phyloP scores from a whole-genome alignment of 1,140 invertebrate genomes.

The Platyscapa corneri region DNA sequence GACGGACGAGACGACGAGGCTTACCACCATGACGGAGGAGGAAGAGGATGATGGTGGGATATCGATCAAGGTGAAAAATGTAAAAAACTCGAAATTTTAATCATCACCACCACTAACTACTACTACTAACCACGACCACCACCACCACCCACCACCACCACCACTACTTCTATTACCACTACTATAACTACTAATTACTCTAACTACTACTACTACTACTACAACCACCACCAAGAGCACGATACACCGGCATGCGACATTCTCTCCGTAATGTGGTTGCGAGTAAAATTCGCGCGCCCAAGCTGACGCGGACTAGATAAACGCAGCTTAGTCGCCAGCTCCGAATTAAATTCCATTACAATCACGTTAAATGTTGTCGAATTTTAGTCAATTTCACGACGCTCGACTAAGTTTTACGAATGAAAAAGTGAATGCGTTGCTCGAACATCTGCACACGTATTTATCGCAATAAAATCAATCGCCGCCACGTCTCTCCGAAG shows the following conservation, averaged over 20 bases:
- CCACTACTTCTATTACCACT: slow-evolving; percentile 58
- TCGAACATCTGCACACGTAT: too few species aligned
- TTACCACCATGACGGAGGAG: slow-evolving; percentile 74
- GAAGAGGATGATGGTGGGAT: slow-evolving; percentile 77
- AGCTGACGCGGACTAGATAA: slow-evolving; percentile 42
- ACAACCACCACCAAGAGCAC: slow-evolving; percentile 64
- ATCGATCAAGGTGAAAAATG: slow-evolving; percentile 77
- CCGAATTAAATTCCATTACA: not conserved
- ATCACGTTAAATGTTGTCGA: not conserved
- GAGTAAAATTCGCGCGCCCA: slow-evolving; percentile 62
- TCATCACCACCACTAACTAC: slow-evolving; percentile 56
- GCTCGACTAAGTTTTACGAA: not conserved
- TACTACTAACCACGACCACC: slow-evolving; percentile 51
- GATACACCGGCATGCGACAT: slow-evolving; percentile 69
- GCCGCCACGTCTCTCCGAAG: too few species aligned
- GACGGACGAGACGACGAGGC: slow-evolving; percentile 69
- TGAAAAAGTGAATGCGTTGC: not conserved
- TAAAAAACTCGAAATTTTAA: slow-evolving; percentile 73
- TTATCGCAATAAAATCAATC: not conserved
- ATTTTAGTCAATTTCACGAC: not conserved
- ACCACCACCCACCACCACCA: slow-evolving; percentile 56
- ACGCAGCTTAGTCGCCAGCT: slow-evolving; percentile 45
- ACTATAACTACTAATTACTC: slow-evolving; percentile 64
- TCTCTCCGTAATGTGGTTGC: slow-evolving; percentile 66
- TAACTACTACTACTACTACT: slow-evolving; percentile 51